These are phyloP conservation scores for Epizoanthus rinbou DNA, from an alignment of 92 coral and sea anemone species.

Conservation along the genomic window DNA sequence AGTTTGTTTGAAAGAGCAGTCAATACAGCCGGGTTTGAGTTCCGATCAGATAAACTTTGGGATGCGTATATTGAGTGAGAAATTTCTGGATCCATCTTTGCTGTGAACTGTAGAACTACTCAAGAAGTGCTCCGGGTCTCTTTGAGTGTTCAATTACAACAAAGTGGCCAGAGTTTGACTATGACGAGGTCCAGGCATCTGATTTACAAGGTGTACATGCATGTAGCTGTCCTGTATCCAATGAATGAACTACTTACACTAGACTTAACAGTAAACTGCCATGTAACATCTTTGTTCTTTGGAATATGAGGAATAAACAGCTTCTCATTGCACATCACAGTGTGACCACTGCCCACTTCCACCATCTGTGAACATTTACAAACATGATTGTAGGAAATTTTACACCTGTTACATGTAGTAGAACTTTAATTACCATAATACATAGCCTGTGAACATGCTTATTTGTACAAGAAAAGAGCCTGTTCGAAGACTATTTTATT, in stretches of 20 bases:
- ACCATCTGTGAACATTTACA: slow-evolving; percentile 57
- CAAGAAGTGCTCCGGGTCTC: too few relatives aligned
- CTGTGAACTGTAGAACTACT: too few relatives aligned
- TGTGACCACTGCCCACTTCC: slow-evolving; percentile 87
- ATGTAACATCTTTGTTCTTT: slow-evolving; percentile 78
- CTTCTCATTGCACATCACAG: slow-evolving; percentile 82
- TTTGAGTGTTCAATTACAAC: too few relatives aligned
- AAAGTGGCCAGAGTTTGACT: too few relatives aligned
- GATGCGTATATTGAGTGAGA: slow-evolving; percentile 99
- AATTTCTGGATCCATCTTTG: too few relatives aligned
- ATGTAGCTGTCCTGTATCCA: too few relatives aligned
- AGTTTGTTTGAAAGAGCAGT: slow-evolving; percentile 99
- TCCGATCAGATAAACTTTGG: slow-evolving; percentile 98
- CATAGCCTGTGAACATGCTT: too few relatives aligned
- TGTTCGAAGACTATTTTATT: too few relatives aligned
- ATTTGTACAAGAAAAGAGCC: too few relatives aligned
- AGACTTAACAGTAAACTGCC: slow-evolving; percentile 80
- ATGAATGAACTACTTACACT: slow-evolving; percentile 60
- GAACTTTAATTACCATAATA: too few relatives aligned
- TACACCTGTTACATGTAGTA: too few relatives aligned
- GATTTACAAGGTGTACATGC: not conserved
- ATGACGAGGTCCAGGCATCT: not conserved
- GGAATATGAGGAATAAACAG: slow-evolving; percentile 90
- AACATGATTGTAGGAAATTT: too few relatives aligned
- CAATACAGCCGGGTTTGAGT: slow-evolving; percentile 92